Conservation (phyloP, 1,140 invertebrate genomes). For the Solenopsis fugax region DNA sequence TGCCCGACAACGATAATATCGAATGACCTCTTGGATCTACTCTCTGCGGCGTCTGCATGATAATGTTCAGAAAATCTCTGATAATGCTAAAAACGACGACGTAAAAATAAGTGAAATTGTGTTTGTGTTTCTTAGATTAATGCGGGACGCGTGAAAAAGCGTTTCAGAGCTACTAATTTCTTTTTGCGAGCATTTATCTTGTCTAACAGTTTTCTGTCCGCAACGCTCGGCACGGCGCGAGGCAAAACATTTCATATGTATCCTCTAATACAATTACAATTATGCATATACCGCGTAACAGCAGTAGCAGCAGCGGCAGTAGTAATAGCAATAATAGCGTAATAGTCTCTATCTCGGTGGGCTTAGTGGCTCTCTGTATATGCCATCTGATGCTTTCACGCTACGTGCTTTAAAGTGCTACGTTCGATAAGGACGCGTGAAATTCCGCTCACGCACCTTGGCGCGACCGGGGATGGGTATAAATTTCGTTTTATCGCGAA, state of each 20-base stretch:
- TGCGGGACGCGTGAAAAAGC: background rate
- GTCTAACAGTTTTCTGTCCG: constrained; percentile 21
- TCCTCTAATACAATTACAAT: constrained; percentile 42
- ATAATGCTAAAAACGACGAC: constrained; percentile 3
- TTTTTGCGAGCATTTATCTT: constrained; percentile 33
- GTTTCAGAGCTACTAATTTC: background rate
- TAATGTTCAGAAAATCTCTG: constrained; percentile 8
- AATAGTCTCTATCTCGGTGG: constrained; percentile 32
- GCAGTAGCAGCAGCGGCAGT: background rate
- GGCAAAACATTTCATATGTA: constrained; percentile 17
- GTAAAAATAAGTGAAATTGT: background rate
- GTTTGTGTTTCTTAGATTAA: constrained; percentile 19
- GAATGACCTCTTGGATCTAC: background rate
- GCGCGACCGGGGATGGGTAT: background rate
- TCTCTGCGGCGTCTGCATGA: background rate
- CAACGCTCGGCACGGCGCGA: background rate
- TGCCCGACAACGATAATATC: background rate
- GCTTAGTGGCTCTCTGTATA: background rate
- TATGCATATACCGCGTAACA: constrained; percentile 20
- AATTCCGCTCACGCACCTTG: constrained; percentile 27
- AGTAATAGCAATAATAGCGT: constrained; percentile 36
- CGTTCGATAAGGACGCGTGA: constrained; percentile 44
- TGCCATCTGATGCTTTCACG: constrained; percentile 29
- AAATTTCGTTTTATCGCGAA: constrained; percentile 46
- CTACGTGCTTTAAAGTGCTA: constrained; percentile 13